Evolutionary conservation across 2,888 invertebrate species (phyloP).

Genomic region (Cheiracanthium punctorium): DNA sequence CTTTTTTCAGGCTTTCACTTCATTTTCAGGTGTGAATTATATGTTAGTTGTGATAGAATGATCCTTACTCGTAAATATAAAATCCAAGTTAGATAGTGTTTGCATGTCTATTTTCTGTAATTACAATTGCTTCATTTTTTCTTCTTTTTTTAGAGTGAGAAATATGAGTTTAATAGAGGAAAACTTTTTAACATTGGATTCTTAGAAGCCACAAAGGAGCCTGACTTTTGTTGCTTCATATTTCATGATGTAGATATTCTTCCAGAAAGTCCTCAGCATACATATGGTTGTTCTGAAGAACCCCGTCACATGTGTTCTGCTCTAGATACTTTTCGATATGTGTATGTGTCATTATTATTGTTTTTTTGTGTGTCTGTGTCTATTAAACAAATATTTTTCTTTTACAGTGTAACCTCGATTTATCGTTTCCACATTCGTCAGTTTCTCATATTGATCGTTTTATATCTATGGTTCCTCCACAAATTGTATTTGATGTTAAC

Average conservation of each 20-base stretch:
- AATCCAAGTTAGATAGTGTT: neutral
- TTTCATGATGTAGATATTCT: slow-evolving; percentile 93
- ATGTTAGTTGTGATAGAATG: neutral
- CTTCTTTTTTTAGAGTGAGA: slow-evolving; percentile 77
- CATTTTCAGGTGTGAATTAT: neutral
- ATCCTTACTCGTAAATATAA: neutral
- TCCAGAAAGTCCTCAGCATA: slow-evolving; percentile 81
- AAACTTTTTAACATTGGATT: slow-evolving; percentile 92
- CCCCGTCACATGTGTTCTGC: slow-evolving; percentile 94
- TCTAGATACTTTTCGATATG: slow-evolving; percentile 83
- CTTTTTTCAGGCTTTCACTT: neutral
- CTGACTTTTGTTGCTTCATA: slow-evolving; percentile 82
- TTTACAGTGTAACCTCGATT: no score
- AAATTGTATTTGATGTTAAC: no score
- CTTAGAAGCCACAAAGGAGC: slow-evolving; percentile 82
- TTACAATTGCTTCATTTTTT: no score
- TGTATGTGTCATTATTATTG: slow-evolving; percentile 72
- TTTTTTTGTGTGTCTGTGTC: no score
- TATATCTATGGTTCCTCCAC: no score
- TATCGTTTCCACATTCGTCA: no score
- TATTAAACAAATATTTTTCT: no score
- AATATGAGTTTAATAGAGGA: slow-evolving; percentile 88
- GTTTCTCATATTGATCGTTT: no score
- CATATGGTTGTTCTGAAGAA: slow-evolving; percentile 81
- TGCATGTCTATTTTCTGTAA: neutral